phyloP scores from a whole-genome alignment of 2,113 vertebrate genomes.

The Tetraodon nigroviridis region DNA sequence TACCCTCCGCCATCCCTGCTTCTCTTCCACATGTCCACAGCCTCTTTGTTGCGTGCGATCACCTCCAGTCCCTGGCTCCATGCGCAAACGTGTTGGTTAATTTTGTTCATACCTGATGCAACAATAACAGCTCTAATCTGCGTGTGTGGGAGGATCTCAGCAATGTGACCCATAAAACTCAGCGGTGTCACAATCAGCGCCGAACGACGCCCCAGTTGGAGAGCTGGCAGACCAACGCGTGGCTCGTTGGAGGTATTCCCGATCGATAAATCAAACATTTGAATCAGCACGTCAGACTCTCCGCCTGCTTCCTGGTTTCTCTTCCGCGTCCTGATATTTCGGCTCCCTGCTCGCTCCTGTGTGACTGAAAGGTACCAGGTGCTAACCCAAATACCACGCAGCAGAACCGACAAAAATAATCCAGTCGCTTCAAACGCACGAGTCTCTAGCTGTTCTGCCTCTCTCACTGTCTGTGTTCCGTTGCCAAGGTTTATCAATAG shows the following conservation, averaged over 20 bases:
- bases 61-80: no score
- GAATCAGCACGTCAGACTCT: not conserved
- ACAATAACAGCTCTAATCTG: no score
- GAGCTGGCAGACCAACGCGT: no score
- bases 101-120: no score
- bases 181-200: no score
- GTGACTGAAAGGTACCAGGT: conserved; percentile 24
- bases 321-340: not conserved
- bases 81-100: no score
- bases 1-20: conserved; percentile 32
- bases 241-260: no score
- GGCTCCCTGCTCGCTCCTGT: not conserved
- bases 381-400: conserved; percentile 33
- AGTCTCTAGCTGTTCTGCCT: conserved; percentile 16
- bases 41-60: no score
- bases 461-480: conserved; percentile 14
- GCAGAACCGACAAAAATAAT: conserved; percentile 26
- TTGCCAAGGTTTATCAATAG: conserved; percentile 58
- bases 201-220: no score
- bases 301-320: not conserved
- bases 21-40: not conserved
- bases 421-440: conserved; percentile 33
- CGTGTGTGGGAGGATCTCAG: no score
- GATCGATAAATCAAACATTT: no score
- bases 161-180: no score